phyloP scores from a whole-genome alignment of 2,113 vertebrate species.

The Paramormyrops kingsleyae region DNA sequence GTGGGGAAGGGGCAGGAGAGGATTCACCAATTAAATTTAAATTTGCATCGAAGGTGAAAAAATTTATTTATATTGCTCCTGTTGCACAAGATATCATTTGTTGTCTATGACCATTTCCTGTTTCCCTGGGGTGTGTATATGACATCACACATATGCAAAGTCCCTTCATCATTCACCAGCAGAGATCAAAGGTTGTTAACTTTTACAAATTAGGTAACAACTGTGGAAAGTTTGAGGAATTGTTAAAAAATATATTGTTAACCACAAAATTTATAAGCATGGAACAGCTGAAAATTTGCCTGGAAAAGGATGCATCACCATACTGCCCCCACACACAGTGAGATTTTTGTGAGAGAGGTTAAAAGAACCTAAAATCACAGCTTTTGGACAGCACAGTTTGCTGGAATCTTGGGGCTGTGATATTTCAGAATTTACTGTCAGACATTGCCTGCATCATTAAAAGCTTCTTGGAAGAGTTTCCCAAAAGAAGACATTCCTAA shows the following conservation, averaged over 20 bases:
- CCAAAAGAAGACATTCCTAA: background rate
- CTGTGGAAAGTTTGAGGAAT: background rate
- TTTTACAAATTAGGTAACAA: background rate
- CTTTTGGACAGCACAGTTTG: background rate
- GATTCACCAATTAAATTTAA: too few relatives aligned
- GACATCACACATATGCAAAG: background rate
- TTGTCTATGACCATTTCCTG: background rate
- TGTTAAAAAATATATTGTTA: too few relatives aligned
- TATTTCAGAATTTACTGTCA: background rate
- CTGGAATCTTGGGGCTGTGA: background rate
- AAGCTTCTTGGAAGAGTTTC: background rate
- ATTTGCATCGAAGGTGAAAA: too few relatives aligned
- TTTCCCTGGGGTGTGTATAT: background rate
- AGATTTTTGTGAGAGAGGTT: too few relatives aligned
- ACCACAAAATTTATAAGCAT: too few relatives aligned
- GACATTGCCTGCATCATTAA: background rate
- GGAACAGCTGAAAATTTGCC: too few relatives aligned
- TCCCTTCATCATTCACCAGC: background rate
- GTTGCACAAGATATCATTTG: background rate
- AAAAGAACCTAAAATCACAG: background rate
- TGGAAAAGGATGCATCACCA: too few relatives aligned
- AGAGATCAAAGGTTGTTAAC: background rate
- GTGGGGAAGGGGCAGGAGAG: too few relatives aligned
- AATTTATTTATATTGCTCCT: background rate
- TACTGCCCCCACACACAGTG: too few relatives aligned